phyloP scores from a whole-genome alignment of 2,113 vertebrate genomes.

The Entomyzon cyanotis region DNA sequence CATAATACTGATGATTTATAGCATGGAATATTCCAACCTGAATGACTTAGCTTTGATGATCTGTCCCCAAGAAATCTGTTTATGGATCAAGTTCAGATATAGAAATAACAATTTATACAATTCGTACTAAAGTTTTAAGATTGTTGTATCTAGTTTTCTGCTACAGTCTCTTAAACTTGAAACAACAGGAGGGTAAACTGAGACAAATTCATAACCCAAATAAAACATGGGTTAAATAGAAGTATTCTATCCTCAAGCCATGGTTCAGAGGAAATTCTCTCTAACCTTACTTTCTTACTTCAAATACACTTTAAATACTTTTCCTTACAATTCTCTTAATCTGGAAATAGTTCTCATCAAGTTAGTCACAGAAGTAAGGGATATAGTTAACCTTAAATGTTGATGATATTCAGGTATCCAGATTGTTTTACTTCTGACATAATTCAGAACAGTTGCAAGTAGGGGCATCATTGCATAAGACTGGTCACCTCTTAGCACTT shows the following conservation, averaged over 20 bases:
- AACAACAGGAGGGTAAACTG: slow-evolving; percentile 27
- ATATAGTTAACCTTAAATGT: neutral
- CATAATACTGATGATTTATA: neutral
- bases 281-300: neutral
- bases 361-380: neutral
- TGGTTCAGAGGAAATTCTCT: slow-evolving; percentile 43
- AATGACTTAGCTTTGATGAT: neutral
- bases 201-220: slow-evolving; percentile 27
- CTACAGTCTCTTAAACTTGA: slow-evolving; percentile 37
- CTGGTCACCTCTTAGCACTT: neutral
- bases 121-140: slow-evolving; percentile 46
- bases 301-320: neutral
- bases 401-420: neutral
- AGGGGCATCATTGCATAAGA: neutral
- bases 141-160: neutral
- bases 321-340: neutral
- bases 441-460: neutral
- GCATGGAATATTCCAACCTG: neutral
- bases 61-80: neutral
- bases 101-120: neutral
- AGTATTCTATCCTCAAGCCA: slow-evolving; percentile 41
- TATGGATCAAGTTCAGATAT: neutral
- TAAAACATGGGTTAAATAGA: slow-evolving; percentile 20
- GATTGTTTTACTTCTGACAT: neutral
- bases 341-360: neutral